Evolutionary conservation across 2,888 invertebrate genomes (phyloP), one percentile per base, ranked within the genome.

Genomic region (Eurytoma adleriae): DNA sequence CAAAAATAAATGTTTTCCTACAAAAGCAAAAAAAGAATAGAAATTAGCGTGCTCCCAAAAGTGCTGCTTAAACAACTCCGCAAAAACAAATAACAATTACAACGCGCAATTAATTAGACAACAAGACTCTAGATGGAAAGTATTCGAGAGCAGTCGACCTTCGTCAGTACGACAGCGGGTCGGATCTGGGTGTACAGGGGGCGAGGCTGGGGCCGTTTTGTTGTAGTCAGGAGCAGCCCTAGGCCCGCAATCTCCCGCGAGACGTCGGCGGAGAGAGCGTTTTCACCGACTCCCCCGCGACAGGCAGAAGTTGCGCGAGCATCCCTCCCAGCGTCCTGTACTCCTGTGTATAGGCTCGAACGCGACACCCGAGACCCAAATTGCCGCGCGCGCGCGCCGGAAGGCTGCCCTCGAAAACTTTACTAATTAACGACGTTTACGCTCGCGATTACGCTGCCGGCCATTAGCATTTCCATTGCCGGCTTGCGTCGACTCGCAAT

Each of bases 361-460:
- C 27, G 27, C 61, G 18, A 27, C 61, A 61, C 14, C 5, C 14
- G 61, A 4, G 61, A 24, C 61, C 27, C 27, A 16, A 61, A 40
- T 40, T 27, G 40, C 50, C 16, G 27, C 18, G 48, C 30, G 24
- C 30, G 24, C 30, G 59, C 66, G 13, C 59, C 30, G 73, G 56
- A 74, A 69, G 68, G 69, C 70, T 54, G 20, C 27, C 59, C 52
- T 20, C 76, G 61, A 67, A 78, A 76, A 80, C 71, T 76, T 80
- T 76, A 61, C 76, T 80, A 76, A 76, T 80, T 80, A 80, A 76
- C 72, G 68, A 30, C 70, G 57, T 50, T 67, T 66, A 73, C 50
- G 57, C 68, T 40, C 48, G 30, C 30, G 27, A 40, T 40, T 40
- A 40, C 40, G 40, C 59, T 24, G 20, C 66, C 40, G 57, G 50